Evolutionary conservation across 2,113 vertebrate species (phyloP).

Genomic region (Conger conger): DNA sequence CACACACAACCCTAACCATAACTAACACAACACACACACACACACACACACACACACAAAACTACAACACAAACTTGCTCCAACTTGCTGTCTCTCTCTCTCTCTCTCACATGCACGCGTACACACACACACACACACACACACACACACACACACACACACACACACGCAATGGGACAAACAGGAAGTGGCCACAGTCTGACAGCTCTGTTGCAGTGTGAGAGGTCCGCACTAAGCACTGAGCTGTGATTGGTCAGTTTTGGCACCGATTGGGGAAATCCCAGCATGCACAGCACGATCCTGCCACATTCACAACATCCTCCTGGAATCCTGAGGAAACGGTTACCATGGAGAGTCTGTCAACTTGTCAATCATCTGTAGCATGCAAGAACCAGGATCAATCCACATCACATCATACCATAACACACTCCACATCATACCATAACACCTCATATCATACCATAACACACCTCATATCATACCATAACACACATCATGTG

Average conservation of each 20-base stretch:
- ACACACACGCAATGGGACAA: conserved; percentile 2
- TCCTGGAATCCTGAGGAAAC: not conserved
- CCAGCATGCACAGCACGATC: not conserved
- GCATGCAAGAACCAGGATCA: not conserved
- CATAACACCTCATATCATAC: no score
- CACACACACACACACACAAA: no score
- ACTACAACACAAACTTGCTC: no score
- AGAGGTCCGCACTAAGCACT: not conserved
- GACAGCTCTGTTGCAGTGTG: not conserved
- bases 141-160: not conserved
- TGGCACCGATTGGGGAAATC: not conserved
- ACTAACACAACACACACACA: no score
- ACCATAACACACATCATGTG: no score
- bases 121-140: no score
- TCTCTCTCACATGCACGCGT: no score
- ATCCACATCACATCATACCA: no score
- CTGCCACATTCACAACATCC: not conserved
- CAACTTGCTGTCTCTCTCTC: no score
- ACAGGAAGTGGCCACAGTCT: not conserved
- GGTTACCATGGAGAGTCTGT: conserved; percentile 9
- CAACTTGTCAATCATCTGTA: not conserved
- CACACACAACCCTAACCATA: no score
- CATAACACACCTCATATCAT: no score
- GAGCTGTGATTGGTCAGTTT: not conserved
- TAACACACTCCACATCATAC: no score